phyloP scores from a whole-genome alignment of 2,113 vertebrate genomes.

The Trichechus manatus region DNA sequence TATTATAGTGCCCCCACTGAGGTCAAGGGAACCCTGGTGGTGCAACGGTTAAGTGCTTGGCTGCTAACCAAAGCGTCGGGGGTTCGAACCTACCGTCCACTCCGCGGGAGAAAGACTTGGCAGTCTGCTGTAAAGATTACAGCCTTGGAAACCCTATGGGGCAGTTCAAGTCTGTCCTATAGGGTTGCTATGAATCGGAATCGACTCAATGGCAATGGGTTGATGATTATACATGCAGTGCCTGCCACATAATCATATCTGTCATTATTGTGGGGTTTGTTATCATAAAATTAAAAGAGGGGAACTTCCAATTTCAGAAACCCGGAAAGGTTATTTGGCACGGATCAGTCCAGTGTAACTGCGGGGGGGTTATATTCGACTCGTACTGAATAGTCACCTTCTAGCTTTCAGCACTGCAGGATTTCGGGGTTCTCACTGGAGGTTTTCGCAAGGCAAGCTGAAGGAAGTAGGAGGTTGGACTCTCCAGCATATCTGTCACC shows the following conservation, averaged over 20 bases:
- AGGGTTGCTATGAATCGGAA: neutral
- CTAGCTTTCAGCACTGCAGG: too few species aligned
- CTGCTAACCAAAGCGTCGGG: neutral
- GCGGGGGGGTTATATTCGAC: too few species aligned
- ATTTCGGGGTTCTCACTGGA: too few species aligned
- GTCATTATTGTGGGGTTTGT: too few species aligned
- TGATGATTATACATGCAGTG: too few species aligned
- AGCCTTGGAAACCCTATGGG: neutral
- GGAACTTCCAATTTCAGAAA: neutral
- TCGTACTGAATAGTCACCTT: too few species aligned
- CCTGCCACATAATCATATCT: too few species aligned
- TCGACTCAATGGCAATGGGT: neutral
- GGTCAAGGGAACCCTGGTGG: neutral
- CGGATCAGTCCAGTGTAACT: neutral
- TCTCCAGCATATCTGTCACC: neutral
- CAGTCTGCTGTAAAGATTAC: neutral
- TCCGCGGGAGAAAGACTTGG: neutral
- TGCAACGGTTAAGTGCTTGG: neutral
- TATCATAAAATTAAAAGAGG: neutral
- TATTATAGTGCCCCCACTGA: neutral
- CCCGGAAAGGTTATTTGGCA: neutral
- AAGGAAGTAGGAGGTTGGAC: neutral
- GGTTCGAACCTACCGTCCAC: neutral
- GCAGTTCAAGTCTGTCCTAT: too few species aligned
- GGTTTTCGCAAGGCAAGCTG: too few species aligned